phyloP scores from a whole-genome alignment of 2,888 invertebrate genomes.

The Drosophila mayaguana region DNA sequence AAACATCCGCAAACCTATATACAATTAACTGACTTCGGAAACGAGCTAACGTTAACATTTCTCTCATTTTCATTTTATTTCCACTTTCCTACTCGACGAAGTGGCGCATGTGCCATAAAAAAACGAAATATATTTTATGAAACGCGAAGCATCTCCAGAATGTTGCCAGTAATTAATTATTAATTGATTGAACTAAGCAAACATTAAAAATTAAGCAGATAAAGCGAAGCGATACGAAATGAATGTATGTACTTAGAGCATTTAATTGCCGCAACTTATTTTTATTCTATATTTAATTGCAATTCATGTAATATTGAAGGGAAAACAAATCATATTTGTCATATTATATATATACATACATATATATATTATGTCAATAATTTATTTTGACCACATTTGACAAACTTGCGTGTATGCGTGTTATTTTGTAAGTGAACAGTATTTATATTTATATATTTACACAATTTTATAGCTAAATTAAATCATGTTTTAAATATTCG shows the following conservation, averaged over 20 bases:
- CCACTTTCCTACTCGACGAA: constrained; percentile 11
- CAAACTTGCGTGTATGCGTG: constrained; percentile 57
- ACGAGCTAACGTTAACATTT: not conserved
- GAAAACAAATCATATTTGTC: constrained; percentile 35
- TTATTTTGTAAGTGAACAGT: constrained; percentile 76
- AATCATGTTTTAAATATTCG: constrained; percentile 63
- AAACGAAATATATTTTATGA: constrained; percentile 30
- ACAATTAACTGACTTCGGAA: not conserved
- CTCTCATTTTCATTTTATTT: not conserved
- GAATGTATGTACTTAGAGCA: constrained; percentile 72
- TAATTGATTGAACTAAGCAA: constrained; percentile 36
- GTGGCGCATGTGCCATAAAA: constrained; percentile 46
- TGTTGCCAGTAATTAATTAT: constrained; percentile 66
- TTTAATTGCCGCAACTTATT: constrained; percentile 62
- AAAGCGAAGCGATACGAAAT: constrained; percentile 39
- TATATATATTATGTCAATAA: constrained; percentile 17
- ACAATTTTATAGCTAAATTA: constrained; percentile 79
- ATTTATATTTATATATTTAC: constrained; percentile 79
- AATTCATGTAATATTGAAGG: constrained; percentile 30
- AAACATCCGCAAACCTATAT: not conserved
- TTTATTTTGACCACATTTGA: constrained; percentile 62
- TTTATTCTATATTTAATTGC: constrained; percentile 43
- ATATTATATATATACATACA: constrained; percentile 36
- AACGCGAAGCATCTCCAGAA: constrained; percentile 67
- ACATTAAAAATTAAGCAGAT: constrained; percentile 1